Base-by-base conservation (phyloP, 1,140 invertebrate species). In the Drosophila melanica region DNA sequence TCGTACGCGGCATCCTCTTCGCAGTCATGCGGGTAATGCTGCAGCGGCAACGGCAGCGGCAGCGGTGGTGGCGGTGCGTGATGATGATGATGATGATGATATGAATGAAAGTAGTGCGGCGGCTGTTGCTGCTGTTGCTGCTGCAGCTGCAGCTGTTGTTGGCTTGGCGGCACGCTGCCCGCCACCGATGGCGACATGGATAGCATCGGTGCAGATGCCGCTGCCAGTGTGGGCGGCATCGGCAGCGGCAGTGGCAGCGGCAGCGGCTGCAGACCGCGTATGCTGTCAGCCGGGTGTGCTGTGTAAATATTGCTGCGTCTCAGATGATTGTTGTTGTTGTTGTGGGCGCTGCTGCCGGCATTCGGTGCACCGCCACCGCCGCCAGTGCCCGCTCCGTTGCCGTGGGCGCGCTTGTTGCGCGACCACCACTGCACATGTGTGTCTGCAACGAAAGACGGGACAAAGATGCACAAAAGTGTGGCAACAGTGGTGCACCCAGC, bases 351-450 rank as follows among this genome's bases (percentile, higher is more conserved):
- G 66, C 71, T 72, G 44, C 50, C 86, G 42, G 76, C 79, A 41
- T 42, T 81, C 12, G 48, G 58, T n/a, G 51, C 75, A 39, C 64
- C 78, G 60, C 63, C 69, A 54, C 70, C 74, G 64, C 72, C 70
- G 51, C 69, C 77, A 23, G 64, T 48, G 39, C 62, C 77, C 11
- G 77, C 47, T 2, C 81, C 68, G 23, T 79, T 75, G 76, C 87
- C 77, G 63, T 90, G 90, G 62, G 90, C 77, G 62, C 90, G 90
- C 42, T 91, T 91, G 70, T 91, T 91, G 48, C 90, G 90, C 44
- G 90, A 91, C 90, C 90, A 91, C 90, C 90, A 91, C 59, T 91
- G 90, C 58, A 91, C 90, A 65, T 91, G 90, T 51, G 90, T 91
- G 66, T 91, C 90, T 91, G 75, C 50, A 79, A 63, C 37, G 53